Evolutionary conservation across 2,797 vertebrate species (phyloP), one percentile per base, ranked within the genome.

Genomic region (Phoxinus dragarum): DNA sequence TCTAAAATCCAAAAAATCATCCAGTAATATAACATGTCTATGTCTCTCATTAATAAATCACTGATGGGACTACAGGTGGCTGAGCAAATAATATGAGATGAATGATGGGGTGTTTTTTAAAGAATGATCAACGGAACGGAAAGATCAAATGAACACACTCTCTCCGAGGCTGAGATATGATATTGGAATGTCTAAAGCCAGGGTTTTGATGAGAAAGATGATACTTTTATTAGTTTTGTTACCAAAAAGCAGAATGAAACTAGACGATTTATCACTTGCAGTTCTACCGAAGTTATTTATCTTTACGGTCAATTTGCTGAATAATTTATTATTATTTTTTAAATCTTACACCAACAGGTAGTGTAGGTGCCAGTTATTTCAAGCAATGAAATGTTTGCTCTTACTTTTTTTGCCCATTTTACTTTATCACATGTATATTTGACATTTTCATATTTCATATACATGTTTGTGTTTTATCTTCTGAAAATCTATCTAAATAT

Each of bases 21-120:
- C 31, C 12, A 49, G 64, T 67, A 67, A 80, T 80, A 80, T 36
- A 80, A 67, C 44, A 38, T 16, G 31, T 23, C 77, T 34, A 12
- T 47, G 19, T 49, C 61, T 67, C 27, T 67, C 23, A 49, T 49
- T 52, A 36, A 68, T 90, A 91, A 93, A 93, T 93, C 90, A 90
- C 90, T 93, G 85, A 80, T 93, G 93, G 90, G 76, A 64, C 40
- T 34, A 79, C 59, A 79, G 76, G 59, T 79, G 76, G 17, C 59
- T 64, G 76, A 47, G 76, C n/a, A 79, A 64, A 79, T 66, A 66
- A 66, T 31, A 79, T 31, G 40, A 66, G 59, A 66, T 64, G 10
- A 68, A 16, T 52, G 27, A 68, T 69, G 16, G 64, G 61, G 34
- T 80, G 79, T 80, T 69, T 69, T 80, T 52, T 38, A 52, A 44